Evolutionary conservation across 2,888 invertebrate species (phyloP).

Genomic region (Caenorhabditis drosophilae): DNA sequence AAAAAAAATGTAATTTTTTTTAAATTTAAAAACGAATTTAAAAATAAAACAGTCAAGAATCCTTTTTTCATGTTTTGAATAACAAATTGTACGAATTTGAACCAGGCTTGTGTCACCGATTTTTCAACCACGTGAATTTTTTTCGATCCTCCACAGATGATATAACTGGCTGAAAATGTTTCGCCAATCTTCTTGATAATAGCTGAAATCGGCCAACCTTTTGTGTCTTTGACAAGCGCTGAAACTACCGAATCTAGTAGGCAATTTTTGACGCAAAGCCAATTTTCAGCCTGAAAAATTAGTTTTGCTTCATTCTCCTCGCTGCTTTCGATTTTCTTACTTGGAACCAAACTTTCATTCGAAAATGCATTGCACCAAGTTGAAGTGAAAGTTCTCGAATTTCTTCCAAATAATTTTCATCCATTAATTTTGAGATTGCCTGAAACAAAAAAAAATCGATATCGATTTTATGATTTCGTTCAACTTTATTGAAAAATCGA

Average conservation of each 20-base stretch:
- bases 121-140: conserved; percentile 31
- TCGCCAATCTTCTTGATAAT: too few species aligned
- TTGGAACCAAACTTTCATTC: conserved; percentile 43
- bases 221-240: conserved; percentile 33
- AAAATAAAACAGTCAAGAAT: conserved; percentile 18
- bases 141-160: conserved; percentile 28
- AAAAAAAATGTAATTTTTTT: too few species aligned
- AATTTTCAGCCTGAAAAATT: conserved; percentile 40
- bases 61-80: conserved; percentile 51
- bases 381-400: conserved; percentile 36
- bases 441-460: too few species aligned
- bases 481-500: conserved; percentile 34
- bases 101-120: conserved; percentile 36
- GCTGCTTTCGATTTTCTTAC: conserved; percentile 4
- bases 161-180: conserved; percentile 20
- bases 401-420: conserved; percentile 26
- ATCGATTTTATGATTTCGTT: background rate
- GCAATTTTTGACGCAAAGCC: conserved; percentile 49
- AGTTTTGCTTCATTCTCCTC: too few species aligned
- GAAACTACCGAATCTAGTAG: conserved; percentile 40
- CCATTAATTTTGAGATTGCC: conserved; percentile 36
- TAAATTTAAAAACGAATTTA: too few species aligned
- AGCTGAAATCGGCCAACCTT: conserved; percentile 10
- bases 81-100: conserved; percentile 47
- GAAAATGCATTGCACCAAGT: conserved; percentile 46